Evolutionary conservation across 2,888 invertebrate genomes (phyloP).

Genomic region (Psococerastis gibbosa): DNA sequence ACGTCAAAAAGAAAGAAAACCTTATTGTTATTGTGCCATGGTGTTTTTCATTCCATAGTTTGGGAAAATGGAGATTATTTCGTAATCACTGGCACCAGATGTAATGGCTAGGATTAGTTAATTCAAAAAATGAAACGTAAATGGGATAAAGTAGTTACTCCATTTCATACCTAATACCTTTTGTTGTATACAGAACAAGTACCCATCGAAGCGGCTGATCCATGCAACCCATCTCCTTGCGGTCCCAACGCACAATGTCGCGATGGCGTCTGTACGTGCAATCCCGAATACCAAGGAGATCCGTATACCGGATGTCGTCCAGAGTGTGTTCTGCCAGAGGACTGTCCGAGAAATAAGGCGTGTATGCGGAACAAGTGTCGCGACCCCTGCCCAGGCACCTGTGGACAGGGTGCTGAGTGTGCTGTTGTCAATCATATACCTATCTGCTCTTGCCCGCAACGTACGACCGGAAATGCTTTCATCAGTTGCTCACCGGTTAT

Average conservation of each 20-base stretch:
- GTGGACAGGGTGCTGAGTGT: conserved; percentile 41
- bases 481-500: conserved; percentile 36
- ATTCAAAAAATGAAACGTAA: too few relatives aligned
- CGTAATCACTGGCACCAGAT: too few relatives aligned
- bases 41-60: neutral
- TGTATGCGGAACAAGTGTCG: conserved; percentile 42
- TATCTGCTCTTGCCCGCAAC: conserved; percentile 40
- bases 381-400: conserved; percentile 45
- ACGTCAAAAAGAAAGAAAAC: too few relatives aligned
- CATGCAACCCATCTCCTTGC: conserved; percentile 40
- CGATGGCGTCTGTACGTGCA: conserved; percentile 30
- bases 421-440: conserved; percentile 48
- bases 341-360: conserved; percentile 45
- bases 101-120: too few relatives aligned
- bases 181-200: neutral
- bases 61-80: too few relatives aligned
- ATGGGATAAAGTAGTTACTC: too few relatives aligned
- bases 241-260: conserved; percentile 47
- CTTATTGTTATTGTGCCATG: too few relatives aligned
- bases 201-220: conserved; percentile 21
- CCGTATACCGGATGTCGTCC: conserved; percentile 34
- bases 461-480: conserved; percentile 44
- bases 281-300: conserved; percentile 27
- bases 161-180: too few relatives aligned
- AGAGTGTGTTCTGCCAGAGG: conserved; percentile 42